Evolutionary conservation across 2,113 vertebrate species (phyloP), one percentile per base, ranked within the genome.

Genomic region (Cebidichthys violaceus): DNA sequence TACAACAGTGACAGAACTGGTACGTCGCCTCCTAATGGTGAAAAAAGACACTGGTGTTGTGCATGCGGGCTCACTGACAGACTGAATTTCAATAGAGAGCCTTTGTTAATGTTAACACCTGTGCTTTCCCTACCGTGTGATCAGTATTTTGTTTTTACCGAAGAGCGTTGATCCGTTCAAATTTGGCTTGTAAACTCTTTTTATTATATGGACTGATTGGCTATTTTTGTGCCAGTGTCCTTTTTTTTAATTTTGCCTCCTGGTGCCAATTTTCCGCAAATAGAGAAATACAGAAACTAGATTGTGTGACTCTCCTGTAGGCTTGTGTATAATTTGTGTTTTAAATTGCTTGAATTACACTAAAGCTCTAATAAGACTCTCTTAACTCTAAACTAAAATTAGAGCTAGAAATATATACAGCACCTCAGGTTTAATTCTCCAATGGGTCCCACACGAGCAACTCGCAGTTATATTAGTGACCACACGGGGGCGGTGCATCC

Each of bases 401-500:
- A 59, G 11, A 27, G 55, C 55, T 13, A 27, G 4, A 61, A 31
- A 60, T 6, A 61, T 20, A 33, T 9, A 35, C 15, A 39, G 1
- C n/a, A 17, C 9, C 22, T 54, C 17, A 20, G 14, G 39, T 57
- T 70, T 24, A 20, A 67, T 47, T 50, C 69, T 55, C 62, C 62
- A 24, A 11, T 35, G 35, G 54, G n/a, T 20, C 35, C 47, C 6
- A 1, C 1, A 20, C 31, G 13, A n/a, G 41, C 17, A 22, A 20
- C 15, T 4, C 0, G 60, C 24, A 72, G 62, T 86, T 73, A 0
- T 24, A 8, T 22, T 9, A 66, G 4, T 43, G 31, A 24, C 86
- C 92, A 90, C 88, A 70, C 15, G 92, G 43, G 60, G 92, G 93
- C 76, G 77, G 37, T 75, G 90, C 43, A 20, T 45, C 75, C 87